Evolutionary conservation across 2,888 invertebrate species (phyloP).

Genomic region (Patella depressa): DNA sequence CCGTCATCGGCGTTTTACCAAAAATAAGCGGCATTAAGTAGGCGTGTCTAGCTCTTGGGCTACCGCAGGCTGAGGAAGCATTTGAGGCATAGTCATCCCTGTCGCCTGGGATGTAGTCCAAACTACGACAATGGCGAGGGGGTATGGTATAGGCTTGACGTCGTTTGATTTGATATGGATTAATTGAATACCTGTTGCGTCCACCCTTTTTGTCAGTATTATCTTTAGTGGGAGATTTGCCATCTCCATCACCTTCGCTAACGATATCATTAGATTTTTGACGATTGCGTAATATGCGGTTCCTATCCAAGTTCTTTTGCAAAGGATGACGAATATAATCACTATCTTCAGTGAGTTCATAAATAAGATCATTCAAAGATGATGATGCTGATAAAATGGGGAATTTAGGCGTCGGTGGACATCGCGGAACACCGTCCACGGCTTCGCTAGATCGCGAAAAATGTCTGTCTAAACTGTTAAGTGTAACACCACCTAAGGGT

Average conservation of each 20-base stretch:
- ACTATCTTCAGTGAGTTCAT: neutral
- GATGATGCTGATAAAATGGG: constrained; percentile 54
- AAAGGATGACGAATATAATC: neutral
- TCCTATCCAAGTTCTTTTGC: neutral
- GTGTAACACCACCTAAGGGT: constrained; percentile 35
- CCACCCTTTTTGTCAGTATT: constrained; percentile 15
- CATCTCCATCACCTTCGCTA: neutral
- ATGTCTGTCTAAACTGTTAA: constrained; percentile 47
- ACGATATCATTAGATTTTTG: neutral
- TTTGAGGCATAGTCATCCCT: constrained; percentile 56
- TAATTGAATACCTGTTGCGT: constrained; percentile 14
- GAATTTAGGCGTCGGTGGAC: constrained; percentile 61
- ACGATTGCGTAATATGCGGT: neutral
- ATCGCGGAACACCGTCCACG: constrained; percentile 55
- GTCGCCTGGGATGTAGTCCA: constrained; percentile 69
- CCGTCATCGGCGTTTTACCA: constrained; percentile 47
- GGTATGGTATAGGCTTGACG: constrained; percentile 57
- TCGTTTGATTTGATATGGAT: constrained; percentile 61
- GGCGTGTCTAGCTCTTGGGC: constrained; percentile 56
- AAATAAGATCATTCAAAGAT: constrained; percentile 47
- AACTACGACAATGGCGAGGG: constrained; percentile 64
- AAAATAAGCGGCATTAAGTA: constrained; percentile 57
- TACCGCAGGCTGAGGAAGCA: constrained; percentile 53
- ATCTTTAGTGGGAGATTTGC: neutral
- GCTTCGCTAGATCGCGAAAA: constrained; percentile 61